Evolutionary conservation across 2,888 invertebrate species (phyloP), one percentile per base, ranked within the genome.

Genomic region (Eremobia ochroleuca): DNA sequence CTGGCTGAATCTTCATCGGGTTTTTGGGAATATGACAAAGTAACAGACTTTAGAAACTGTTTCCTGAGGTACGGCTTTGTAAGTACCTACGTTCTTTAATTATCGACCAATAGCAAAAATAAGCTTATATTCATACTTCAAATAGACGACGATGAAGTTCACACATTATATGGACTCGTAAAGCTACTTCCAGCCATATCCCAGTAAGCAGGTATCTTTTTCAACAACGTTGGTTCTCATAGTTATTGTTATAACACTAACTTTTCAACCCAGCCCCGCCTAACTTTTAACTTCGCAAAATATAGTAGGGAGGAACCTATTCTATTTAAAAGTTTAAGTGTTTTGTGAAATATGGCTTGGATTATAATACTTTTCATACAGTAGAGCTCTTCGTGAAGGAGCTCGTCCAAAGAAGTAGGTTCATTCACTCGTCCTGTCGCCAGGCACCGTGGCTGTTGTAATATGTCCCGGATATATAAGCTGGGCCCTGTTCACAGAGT

Each of bases 241-340:
- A 74, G 31, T 82, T 66, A 82, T 82, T 61, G 46, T 58, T 59
- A 58, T 55, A 52, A n/a, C n/a, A 40, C 43, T 49, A 71, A 77
- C 82, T 82, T 82, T 52, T 55, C 46, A 55, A 61, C 66, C 65
- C 31, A 77, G 46, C 40, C 13, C 31, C 52, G 71, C 28, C 28
- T 25, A 82, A 77, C 65, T 82, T 81, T 71, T 40, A 65, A 82
- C 80, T 70, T 69, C 0, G n/a, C 37, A 70, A 77, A 37, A 82
- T 82, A 70, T n/a, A 58, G n/a, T 52, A n/a, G 25, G 58, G 55
- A 28, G 37, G 66, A 67, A 79, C 31, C 52, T 61, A 62, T 62
- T 77, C 8, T 71, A 65, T 82, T 70, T 65, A 37, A 80, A 80
- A 80, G 77, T 71, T 80, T 46, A 59, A 80, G 77, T 82, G 77